Base-by-base conservation (phyloP, 2,888 invertebrate species). In the Gandaritis pyraliata region DNA sequence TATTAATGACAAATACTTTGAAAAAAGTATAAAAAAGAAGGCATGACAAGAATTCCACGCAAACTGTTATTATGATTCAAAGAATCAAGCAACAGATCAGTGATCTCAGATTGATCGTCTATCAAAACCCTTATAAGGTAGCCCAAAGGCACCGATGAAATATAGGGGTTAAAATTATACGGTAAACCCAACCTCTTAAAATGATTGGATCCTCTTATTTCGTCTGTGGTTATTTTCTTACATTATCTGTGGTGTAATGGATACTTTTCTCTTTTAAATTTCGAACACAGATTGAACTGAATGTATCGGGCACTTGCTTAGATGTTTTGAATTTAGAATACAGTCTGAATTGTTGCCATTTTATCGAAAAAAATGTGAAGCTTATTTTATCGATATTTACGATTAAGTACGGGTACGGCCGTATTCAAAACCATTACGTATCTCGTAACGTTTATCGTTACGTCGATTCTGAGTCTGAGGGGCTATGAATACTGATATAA, bases 141-240 rank as follows among this genome's bases (percentile, higher is more conserved):
- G 70, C 69, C 71, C 63, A 67, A 68, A 71, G 68, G 66, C 71
- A 69, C 47, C 5, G 45, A 67, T 63, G 71, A 65, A 57, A 69
- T 66, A 57, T 64, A 67, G 50, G 55, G 55, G 63, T 59, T 64
- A 63, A 71, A 66, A 71, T 71, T 69, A 69, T 58, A 64, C 61
- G 64, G 58, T 54, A 50, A 33, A 49, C 43, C 16, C 43, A 48
- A 51, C 54, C 53, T 63, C 58, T 63, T 63, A 59, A 30, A 59
- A 59, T 47, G 55, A 63, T 63, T 63, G 63, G 63, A 62, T 50
- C 38, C 62, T 52, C 36, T 33, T 23, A 45, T 45, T 33, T 38
- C 41, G 54, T 51, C 55, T 12, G 41, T 46, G 54, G 53, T 58
- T 51, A 58, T 51, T 45, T 45, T 41, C 47, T 52, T 53, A 53